Conservation (phyloP, 2,797 vertebrate genomes). For the Glossophaga mutica region DNA sequence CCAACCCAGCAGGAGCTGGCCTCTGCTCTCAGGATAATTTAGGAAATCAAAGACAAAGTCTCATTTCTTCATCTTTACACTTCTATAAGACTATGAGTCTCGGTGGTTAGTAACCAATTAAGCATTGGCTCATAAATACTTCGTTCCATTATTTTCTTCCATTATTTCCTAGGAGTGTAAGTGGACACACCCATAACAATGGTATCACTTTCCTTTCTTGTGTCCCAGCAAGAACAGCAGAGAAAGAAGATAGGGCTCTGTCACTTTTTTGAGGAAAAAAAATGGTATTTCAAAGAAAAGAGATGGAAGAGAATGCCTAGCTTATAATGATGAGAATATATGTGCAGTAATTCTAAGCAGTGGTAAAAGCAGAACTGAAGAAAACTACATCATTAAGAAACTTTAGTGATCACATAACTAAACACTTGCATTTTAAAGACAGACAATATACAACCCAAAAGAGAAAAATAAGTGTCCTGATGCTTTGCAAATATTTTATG, state of each 20-base stretch:
- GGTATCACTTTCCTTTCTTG: not conserved
- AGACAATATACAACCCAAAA: not conserved
- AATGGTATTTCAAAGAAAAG: not conserved
- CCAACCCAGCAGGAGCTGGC: not conserved
- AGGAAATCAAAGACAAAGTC: conserved; percentile 38
- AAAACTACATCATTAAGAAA: not conserved
- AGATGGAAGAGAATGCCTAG: not conserved
- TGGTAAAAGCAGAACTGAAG: not conserved
- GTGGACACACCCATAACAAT: not conserved
- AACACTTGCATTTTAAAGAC: not conserved
- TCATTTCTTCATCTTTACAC: conserved; percentile 1
- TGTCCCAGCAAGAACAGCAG: not conserved
- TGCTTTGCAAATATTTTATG: not conserved
- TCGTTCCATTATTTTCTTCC: not conserved
- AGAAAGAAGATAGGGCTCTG: not conserved
- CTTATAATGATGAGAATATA: not conserved
- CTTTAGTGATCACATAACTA: not conserved
- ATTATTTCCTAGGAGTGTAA: not conserved
- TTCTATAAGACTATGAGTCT: not conserved
- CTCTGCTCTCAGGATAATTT: conserved; percentile 48
- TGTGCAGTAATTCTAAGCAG: not conserved
- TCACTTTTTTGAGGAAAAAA: not conserved
- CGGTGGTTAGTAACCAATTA: not conserved
- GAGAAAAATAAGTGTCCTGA: not conserved
- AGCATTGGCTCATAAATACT: not conserved